Evolutionary conservation across 2,797 vertebrate species (phyloP), one percentile per base, ranked within the genome.

Genomic region (Pagetopsis macropterus): DNA sequence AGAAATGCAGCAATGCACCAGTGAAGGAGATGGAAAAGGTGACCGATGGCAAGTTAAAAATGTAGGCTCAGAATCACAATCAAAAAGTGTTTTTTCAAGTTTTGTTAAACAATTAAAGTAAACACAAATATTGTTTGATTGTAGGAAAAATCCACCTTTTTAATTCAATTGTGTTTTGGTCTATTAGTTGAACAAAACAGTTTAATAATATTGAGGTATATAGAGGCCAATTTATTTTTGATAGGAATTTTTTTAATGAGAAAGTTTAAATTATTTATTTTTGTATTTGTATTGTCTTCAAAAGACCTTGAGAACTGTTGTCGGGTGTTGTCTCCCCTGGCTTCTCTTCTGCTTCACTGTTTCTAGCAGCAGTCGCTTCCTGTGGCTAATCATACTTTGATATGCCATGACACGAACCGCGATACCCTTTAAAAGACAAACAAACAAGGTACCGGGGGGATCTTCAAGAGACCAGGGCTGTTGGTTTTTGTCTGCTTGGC

Each of bases 361-460:
- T 68, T 79, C 41, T 62, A 62, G 74, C 79, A 70, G 78, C 68
- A 79, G 70, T 81, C 81, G 71, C 75, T 89, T 92, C 83, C 86
- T 84, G 83, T 81, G 60, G 75, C 79, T 92, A 90, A 94, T 91
- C 90, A 74, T 56, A 68, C 76, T 82, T 84, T 76, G 85, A 88
- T 90, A 88, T 89, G 88, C 86, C 9, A 14, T 72, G 82, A 78
- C 91, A 93, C 82, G 67, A 77, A 83, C 85, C 65, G 33, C 49
- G 64, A 56, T 81, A 84, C 59, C 80, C 81, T 87, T 37, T 65
- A 70, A 68, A 88, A 86, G 27, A 84, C 51, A 51, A 90, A 88
- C 82, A 87, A 87, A 87, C 84, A 78, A 76, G 66, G 72, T 74
- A 63, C 65, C 44, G 14, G 7, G 55, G 70, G 76, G 81, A 84